Percentiles rank a stretch among this genome's conserved stretches.
Evolutionary conservation across 2,797 vertebrate genomes (phyloP).

Genomic region (Cottoperca gobio): DNA sequence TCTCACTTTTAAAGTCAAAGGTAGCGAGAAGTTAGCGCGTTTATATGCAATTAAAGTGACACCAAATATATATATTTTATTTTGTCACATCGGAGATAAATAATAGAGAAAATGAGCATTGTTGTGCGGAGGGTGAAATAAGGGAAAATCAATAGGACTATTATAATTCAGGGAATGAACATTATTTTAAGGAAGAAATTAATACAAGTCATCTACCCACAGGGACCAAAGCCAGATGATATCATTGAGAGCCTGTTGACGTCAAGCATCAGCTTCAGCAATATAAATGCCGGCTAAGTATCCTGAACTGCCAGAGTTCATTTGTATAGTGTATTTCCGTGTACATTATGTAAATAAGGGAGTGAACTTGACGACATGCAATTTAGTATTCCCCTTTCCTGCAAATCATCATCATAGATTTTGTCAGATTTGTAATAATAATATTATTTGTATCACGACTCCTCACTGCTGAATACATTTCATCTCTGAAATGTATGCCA

Average conservation of each 20-base stretch:
- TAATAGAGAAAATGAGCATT: constrained; percentile 49
- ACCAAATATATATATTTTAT: constrained; percentile 14
- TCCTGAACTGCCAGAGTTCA: constrained; percentile 40
- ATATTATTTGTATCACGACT: constrained; percentile 14
- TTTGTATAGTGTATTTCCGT: constrained; percentile 45
- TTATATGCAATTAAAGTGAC: constrained; percentile 34
- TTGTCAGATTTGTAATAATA: constrained; percentile 16
- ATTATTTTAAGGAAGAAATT: constrained; percentile 69
- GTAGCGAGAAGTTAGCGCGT: constrained; percentile 14
- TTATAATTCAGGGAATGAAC: constrained; percentile 64
- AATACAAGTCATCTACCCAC: constrained; percentile 62
- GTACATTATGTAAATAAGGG: constrained; percentile 36
- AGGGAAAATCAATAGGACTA: constrained; percentile 70
- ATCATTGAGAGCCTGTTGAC: constrained; percentile 64
- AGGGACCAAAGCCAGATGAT: constrained; percentile 70
- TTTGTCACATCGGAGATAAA: constrained; percentile 49
- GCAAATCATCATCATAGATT: not conserved
- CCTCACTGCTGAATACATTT: constrained; percentile 2
- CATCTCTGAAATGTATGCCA: constrained; percentile 5
- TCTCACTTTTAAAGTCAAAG: constrained; percentile 22
- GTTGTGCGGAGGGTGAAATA: constrained; percentile 42
- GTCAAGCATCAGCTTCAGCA: constrained; percentile 46
- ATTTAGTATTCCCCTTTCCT: constrained; percentile 4
- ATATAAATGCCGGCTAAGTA: constrained; percentile 41
- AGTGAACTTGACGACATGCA: constrained; percentile 18